Percentiles rank a stretch among this genome's conserved stretches.
Evolutionary conservation across 1,140 invertebrate species (phyloP).

Genomic region (Charaxes varanes): DNA sequence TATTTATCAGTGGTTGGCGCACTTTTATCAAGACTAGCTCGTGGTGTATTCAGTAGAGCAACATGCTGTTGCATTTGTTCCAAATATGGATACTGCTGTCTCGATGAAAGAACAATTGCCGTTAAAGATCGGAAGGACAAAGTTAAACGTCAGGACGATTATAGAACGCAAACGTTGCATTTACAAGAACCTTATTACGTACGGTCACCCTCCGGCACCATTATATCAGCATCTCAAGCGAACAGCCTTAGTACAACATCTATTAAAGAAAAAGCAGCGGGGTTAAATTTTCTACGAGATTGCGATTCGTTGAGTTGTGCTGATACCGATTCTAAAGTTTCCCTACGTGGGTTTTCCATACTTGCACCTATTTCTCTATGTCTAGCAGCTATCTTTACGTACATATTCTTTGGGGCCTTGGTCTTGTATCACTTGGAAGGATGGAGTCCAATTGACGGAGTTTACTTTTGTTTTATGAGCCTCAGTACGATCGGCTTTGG

Average conservation of each 20-base stretch:
- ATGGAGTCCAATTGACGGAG: constrained; percentile 92
- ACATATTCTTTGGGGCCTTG: constrained; percentile 91
- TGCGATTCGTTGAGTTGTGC: constrained; percentile 82
- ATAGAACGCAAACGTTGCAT: constrained; percentile 79
- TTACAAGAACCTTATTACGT: constrained; percentile 88
- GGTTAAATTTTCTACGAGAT: constrained; percentile 67
- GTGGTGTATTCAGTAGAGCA: constrained; percentile 89
- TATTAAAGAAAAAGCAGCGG: constrained; percentile 72
- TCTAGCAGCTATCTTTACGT: constrained; percentile 86
- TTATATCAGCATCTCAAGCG: constrained; percentile 70
- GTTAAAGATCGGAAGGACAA: constrained; percentile 86
- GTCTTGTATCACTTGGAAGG: constrained; percentile 90
- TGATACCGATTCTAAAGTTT: constrained; percentile 82
- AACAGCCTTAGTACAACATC: constrained; percentile 74
- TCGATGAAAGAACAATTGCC: constrained; percentile 86
- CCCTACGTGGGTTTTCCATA: constrained; percentile 83
- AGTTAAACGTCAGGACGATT: constrained; percentile 83
- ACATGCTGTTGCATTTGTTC: constrained; percentile 88
- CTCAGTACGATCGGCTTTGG: constrained; percentile 95
- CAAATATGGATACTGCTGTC: constrained; percentile 89
- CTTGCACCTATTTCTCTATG: constrained; percentile 85
- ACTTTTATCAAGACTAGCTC: constrained; percentile 87
- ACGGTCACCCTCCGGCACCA: constrained; percentile 78
- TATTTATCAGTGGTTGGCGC: constrained; percentile 90
- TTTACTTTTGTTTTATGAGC: constrained; percentile 96